These are phyloP conservation scores for Callinectes sapidus DNA, from an alignment of 2,888 invertebrate genomes.

Conservation along the genomic window DNA sequence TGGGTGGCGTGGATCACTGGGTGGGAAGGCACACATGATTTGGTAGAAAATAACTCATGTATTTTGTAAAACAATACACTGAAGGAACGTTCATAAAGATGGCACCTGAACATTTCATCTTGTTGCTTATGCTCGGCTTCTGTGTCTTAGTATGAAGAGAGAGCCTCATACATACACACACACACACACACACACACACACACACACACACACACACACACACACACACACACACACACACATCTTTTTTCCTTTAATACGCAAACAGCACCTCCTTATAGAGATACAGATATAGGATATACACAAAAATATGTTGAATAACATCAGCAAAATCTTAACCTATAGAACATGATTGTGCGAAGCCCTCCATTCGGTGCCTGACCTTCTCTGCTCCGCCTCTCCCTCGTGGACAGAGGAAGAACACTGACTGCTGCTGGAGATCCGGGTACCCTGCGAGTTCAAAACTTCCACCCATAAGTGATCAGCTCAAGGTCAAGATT, in stretches of 20 bases:
- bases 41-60: not conserved
- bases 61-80: not conserved
- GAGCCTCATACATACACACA: not conserved
- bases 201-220: too few species aligned
- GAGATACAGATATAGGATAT: not conserved
- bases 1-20: not conserved
- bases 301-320: not conserved
- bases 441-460: not conserved
- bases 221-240: not conserved
- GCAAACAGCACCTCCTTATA: not conserved
- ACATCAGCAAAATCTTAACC: not conserved
- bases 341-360: slow-evolving; percentile 5
- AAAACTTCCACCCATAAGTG: slow-evolving; percentile 67
- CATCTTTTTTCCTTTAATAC: not conserved
- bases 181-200: not conserved
- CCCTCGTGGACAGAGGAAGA: not conserved
- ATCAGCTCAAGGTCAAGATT: slow-evolving; percentile 64
- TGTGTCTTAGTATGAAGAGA: not conserved
- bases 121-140: not conserved
- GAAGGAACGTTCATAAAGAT: not conserved
- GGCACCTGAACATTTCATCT: not conserved
- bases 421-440: not conserved
- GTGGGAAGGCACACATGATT: not conserved
- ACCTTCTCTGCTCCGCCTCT: not conserved
- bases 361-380: not conserved